Base-by-base conservation (phyloP, 2,797 vertebrate genomes). In the Acipenser transmontanus region DNA sequence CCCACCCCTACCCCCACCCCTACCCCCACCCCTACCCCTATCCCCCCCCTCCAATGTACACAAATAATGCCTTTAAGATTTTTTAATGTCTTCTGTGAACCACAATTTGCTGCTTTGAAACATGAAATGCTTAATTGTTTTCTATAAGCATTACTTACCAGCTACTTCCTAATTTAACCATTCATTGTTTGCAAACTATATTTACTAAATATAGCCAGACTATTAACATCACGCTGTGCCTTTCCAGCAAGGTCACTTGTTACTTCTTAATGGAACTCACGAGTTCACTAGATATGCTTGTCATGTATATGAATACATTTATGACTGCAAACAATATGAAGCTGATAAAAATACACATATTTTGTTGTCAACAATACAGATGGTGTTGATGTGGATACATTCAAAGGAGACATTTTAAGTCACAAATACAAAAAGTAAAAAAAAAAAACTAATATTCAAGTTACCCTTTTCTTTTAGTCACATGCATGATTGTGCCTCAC, bases 161-260 rank as follows among this genome's bases (percentile, higher is more conserved):
- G 17, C 17, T 17, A 1, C 17, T 17, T 60, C 63, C 50, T 51
- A 66, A 34, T 77, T 81, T 82, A 84, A 73, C 72, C 74, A 76
- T 81, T 85, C 73, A 77, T 73, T 84, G 82, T 86, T 85, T 85
- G 81, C 82, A 86, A 86, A 81, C 48, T 11, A 50, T 61, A 47
- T 59, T 52, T n/a, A 54, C 59, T 63, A n/a, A 54, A 17, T 71
- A 80, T 63, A 77, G 68, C 78, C 79, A 76, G 78, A 76, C 71
- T 67, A 66, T 80, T 66, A 73, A 68, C 7, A 69, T 69, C 84
- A 80, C 64, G 80, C 81, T 86, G 84, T 78, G 86, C 80, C 79
- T 72, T 68, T 76, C 82, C 74, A 76, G 72, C 77, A 77, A 75
- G 69, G 69, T 61, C 61, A 7, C 68, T 71, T 69, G 61, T 59